Percentiles rank a stretch among this genome's conserved stretches.
Evolutionary conservation across 2,888 invertebrate genomes (phyloP).

Genomic region (Diaphora mendica): DNA sequence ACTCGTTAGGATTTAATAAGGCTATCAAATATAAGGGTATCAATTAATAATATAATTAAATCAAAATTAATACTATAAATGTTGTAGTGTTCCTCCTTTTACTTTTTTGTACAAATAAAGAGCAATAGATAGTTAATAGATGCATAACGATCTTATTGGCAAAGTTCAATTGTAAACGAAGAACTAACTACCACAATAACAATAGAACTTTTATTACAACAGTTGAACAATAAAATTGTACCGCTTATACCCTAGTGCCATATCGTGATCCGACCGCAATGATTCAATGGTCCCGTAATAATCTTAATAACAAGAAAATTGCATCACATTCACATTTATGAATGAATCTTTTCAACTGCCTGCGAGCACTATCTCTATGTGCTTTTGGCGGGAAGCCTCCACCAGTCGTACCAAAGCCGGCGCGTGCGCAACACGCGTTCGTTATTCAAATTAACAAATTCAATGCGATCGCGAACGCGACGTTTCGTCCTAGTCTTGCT

Average conservation of each 20-base stretch:
- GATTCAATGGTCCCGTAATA: conserved; percentile 58
- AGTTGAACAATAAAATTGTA: conserved; percentile 31
- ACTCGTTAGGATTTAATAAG: too few relatives aligned
- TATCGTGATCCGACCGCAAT: conserved; percentile 60
- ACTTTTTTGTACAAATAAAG: neutral
- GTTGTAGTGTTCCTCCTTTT: neutral
- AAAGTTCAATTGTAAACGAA: conserved; percentile 6
- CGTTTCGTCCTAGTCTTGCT: conserved; percentile 79
- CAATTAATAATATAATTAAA: too few relatives aligned
- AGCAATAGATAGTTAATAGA: neutral
- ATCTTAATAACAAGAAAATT: conserved; percentile 66
- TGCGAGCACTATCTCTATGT: conserved; percentile 69
- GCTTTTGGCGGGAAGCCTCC: conserved; percentile 81
- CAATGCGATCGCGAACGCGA: conserved; percentile 81
- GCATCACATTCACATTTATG: conserved; percentile 72
- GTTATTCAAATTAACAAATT: conserved; percentile 63
- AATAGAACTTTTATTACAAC: conserved; percentile 29
- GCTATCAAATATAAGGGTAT: too few relatives aligned
- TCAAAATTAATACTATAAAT: neutral
- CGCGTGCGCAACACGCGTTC: conserved; percentile 84
- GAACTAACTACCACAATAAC: conserved; percentile 17
- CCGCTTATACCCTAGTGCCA: conserved; percentile 23
- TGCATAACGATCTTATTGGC: neutral
- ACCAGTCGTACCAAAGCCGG: conserved; percentile 77
- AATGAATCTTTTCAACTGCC: conserved; percentile 73